These are phyloP conservation scores for Ovibos moschatus DNA, from an alignment of 2,113 vertebrate species.

Conservation along the genomic window DNA sequence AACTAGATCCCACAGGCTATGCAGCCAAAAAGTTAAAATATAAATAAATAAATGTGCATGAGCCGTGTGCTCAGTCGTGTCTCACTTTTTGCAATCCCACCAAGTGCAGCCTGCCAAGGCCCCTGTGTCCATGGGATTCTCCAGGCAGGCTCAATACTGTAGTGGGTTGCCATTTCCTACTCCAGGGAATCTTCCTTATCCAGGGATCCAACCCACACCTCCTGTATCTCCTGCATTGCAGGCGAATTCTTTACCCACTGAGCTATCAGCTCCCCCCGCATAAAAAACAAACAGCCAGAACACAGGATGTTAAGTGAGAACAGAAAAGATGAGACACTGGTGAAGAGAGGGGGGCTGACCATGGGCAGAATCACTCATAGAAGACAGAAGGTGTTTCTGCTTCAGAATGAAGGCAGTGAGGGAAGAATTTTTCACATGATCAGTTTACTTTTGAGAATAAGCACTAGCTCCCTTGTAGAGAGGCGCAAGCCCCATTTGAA, in stretches of 20 bases:
- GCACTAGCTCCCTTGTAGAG: not conserved
- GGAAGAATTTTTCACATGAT: not conserved
- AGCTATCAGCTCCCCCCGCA: not conserved
- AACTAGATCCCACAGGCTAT: not conserved
- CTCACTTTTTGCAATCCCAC: not conserved
- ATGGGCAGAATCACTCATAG: not conserved
- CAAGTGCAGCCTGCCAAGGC: not conserved
- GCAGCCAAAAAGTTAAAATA: not conserved
- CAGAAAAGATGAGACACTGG: not conserved
- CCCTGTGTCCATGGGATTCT: not conserved
- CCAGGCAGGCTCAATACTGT: not conserved
- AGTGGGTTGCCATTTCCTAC: not conserved
- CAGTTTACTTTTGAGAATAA: not conserved
- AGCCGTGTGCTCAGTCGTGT: not conserved
- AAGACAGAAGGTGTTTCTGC: not conserved
- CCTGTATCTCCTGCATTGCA: not conserved
- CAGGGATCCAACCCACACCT: not conserved
- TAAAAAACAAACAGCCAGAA: not conserved
- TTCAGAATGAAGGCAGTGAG: not conserved
- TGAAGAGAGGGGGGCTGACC: accelerated
- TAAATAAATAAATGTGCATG: not conserved
- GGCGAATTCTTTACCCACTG: not conserved
- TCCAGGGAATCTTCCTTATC: not conserved
- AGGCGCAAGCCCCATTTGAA: not conserved
- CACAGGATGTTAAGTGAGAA: not conserved